These are phyloP conservation scores for Addax nasomaculatus DNA, from an alignment of 2,113 vertebrate species.

Conservation along the genomic window DNA sequence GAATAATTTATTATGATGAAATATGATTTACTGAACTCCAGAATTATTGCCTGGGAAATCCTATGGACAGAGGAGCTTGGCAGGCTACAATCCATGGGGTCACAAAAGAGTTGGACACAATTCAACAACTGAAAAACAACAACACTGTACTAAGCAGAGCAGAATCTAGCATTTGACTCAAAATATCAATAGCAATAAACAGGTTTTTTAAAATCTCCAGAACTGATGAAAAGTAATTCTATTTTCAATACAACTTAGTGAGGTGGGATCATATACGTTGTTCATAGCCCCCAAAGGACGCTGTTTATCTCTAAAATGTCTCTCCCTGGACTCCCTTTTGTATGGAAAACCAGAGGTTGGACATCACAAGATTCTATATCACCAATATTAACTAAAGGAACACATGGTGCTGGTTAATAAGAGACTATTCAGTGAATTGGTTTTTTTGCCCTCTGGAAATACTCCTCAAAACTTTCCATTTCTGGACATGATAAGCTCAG, in stretches of 20 bases:
- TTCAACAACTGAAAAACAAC: neutral
- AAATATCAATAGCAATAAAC: neutral
- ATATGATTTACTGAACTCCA: neutral
- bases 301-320: neutral
- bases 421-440: neutral
- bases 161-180: neutral
- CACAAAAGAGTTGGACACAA: neutral
- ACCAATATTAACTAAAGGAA: neutral
- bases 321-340: neutral
- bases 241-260: neutral
- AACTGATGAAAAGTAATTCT: conserved; percentile 7
- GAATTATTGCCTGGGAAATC: neutral
- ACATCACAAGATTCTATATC: neutral
- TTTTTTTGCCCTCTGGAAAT: neutral
- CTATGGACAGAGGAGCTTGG: neutral
- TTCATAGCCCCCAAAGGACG: neutral
- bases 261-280: neutral
- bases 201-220: neutral
- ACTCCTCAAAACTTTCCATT: conserved; percentile 5
- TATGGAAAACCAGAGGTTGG: neutral
- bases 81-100: neutral
- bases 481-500: conserved; percentile 5
- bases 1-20: neutral
- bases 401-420: neutral
- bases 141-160: neutral